These are phyloP conservation scores for Clistopyga incitator DNA, from an alignment of 2,888 invertebrate species.

Conservation along the genomic window DNA sequence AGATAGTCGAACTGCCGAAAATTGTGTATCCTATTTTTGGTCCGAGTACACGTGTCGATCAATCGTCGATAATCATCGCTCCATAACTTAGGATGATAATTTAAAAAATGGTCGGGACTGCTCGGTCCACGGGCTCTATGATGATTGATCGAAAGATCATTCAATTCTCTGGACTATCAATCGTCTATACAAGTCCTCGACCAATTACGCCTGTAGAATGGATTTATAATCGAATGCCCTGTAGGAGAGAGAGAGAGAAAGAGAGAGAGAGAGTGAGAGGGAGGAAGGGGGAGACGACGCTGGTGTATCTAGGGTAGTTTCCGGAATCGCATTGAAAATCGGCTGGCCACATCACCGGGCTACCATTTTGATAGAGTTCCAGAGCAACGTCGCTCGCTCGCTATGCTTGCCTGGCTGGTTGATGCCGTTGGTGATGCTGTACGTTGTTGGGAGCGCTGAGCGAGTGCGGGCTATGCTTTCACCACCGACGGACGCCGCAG, in stretches of 20 bases:
- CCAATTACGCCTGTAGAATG: conserved; percentile 71
- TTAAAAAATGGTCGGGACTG: neutral
- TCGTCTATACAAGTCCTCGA: conserved; percentile 54
- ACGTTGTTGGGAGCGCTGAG: conserved; percentile 47
- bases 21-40: neutral
- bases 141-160: conserved; percentile 66
- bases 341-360: conserved; percentile 72
- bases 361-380: conserved; percentile 78
- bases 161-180: conserved; percentile 58
- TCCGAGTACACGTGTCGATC: neutral
- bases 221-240: conserved; percentile 71
- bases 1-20: neutral
- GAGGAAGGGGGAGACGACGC: conserved; percentile 16
- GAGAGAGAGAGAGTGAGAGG: conserved; percentile 19
- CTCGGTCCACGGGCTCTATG: neutral
- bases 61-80: neutral
- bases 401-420: conserved; percentile 52
- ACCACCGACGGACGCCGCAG: conserved; percentile 59
- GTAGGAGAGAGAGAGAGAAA: conserved; percentile 19
- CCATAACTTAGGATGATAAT: neutral
- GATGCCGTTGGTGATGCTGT: conserved; percentile 47
- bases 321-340: conserved; percentile 67
- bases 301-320: conserved; percentile 59
- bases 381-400: conserved; percentile 58
- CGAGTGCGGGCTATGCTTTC: conserved; percentile 60